phyloP scores from a whole-genome alignment of 2,888 invertebrate species.

The Chaitophorus viminalis region DNA sequence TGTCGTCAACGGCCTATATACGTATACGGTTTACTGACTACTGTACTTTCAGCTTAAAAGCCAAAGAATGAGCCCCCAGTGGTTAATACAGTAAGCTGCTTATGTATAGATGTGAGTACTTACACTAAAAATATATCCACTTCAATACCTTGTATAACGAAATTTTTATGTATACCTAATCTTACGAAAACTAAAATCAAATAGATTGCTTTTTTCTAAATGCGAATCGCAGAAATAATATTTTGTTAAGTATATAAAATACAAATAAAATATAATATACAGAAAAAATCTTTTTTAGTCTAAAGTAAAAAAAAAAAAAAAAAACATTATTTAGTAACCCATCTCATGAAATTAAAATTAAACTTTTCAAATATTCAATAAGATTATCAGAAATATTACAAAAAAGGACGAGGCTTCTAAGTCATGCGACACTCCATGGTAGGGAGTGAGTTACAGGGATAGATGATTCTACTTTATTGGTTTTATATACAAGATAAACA shows the following conservation, averaged over 20 bases:
- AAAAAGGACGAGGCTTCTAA: no score
- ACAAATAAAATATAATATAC: no score
- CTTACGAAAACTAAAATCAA: neutral
- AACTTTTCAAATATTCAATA: no score
- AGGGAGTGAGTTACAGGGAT: no score
- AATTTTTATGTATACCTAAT: neutral
- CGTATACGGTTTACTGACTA: neutral
- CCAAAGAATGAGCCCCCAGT: slow-evolving; percentile 44
- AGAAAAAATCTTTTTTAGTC: no score
- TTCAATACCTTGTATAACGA: slow-evolving; percentile 19
- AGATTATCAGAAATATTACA: no score
- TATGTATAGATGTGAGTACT: neutral
- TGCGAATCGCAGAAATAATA: neutral
- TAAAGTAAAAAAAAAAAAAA: neutral
- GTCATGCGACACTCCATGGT: no score
- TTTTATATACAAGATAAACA: no score
- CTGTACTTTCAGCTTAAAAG: slow-evolving; percentile 48
- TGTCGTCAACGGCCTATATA: slow-evolving; percentile 37
- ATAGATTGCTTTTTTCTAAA: slow-evolving; percentile 7
- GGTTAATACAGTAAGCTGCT: slow-evolving; percentile 47
- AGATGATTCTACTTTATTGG: no score
- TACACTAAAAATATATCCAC: slow-evolving; percentile 41
- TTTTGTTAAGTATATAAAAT: no score
- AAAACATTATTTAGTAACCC: neutral
- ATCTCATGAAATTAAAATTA: neutral